phyloP scores from a whole-genome alignment of 2,888 invertebrate genomes.

The Drosophila prolongata region DNA sequence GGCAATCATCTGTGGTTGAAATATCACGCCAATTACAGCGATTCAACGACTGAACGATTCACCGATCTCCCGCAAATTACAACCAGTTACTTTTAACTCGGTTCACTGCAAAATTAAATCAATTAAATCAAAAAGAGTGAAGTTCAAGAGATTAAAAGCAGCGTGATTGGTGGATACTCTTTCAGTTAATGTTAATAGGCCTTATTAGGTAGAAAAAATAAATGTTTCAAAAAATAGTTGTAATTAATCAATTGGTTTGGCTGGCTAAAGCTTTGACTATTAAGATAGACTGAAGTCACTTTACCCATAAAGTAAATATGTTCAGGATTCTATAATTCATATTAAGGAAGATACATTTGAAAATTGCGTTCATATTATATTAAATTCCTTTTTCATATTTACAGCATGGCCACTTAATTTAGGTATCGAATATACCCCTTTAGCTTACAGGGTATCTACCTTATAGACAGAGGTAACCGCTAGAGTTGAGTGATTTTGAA shows the following conservation, averaged over 20 bases:
- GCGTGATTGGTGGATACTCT: not conserved
- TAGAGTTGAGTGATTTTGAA: constrained; percentile 60
- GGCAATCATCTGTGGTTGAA: constrained; percentile 62
- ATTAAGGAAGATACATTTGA: too few species aligned
- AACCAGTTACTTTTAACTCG: constrained; percentile 52
- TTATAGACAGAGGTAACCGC: constrained; percentile 5
- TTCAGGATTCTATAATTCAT: too few species aligned
- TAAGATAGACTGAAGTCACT: too few species aligned
- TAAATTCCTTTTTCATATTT: too few species aligned
- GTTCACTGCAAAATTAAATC: constrained; percentile 69
- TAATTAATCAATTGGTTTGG: too few species aligned
- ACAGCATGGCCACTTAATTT: too few species aligned
- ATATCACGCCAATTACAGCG: constrained; percentile 70
- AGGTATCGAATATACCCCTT: not conserved
- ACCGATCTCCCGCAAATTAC: constrained; percentile 9
- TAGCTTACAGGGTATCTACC: constrained; percentile 14
- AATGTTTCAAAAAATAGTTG: too few species aligned
- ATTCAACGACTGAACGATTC: constrained; percentile 4
- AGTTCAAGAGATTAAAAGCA: constrained; percentile 3
- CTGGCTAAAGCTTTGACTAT: too few species aligned
- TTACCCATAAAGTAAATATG: too few species aligned
- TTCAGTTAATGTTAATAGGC: not conserved
- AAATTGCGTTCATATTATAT: too few species aligned
- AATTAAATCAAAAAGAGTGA: constrained; percentile 60
- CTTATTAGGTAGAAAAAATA: too few species aligned